These are phyloP conservation scores for Timandra comae DNA, from an alignment of 2,888 invertebrate species.

Conservation along the genomic window DNA sequence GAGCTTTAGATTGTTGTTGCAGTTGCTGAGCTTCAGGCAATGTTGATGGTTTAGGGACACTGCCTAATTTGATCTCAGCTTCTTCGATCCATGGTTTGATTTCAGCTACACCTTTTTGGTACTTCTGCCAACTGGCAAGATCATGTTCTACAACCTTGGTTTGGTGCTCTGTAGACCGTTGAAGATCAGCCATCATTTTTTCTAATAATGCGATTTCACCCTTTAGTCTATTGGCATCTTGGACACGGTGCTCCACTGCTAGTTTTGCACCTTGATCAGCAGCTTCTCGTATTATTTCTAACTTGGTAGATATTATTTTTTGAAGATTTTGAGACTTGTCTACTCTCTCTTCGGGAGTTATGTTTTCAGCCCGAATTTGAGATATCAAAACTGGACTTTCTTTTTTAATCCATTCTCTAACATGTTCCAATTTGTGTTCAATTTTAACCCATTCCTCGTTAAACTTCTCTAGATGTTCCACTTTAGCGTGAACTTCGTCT, in stretches of 20 bases:
- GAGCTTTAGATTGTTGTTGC: slow-evolving; percentile 82
- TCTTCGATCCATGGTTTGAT: slow-evolving; percentile 93
- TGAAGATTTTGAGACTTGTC: slow-evolving; percentile 85
- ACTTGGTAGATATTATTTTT: slow-evolving; percentile 85
- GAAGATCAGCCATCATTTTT: slow-evolving; percentile 85
- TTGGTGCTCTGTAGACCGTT: slow-evolving; percentile 85
- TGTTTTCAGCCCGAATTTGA: slow-evolving; percentile 83
- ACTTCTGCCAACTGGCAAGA: slow-evolving; percentile 89
- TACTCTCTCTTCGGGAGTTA: slow-evolving; percentile 90
- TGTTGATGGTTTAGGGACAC: slow-evolving; percentile 84
- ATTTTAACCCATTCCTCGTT: slow-evolving; percentile 88
- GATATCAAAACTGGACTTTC: slow-evolving; percentile 85
- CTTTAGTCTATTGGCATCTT: slow-evolving; percentile 84
- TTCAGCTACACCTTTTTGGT: slow-evolving; percentile 86
- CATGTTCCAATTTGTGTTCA: slow-evolving; percentile 83
- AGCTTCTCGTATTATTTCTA: slow-evolving; percentile 82
- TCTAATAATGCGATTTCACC: slow-evolving; percentile 85
- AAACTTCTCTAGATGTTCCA: slow-evolving; percentile 87
- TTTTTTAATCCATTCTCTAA: slow-evolving; percentile 88
- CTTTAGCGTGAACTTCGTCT: slow-evolving; percentile 86
- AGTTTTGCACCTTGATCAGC: slow-evolving; percentile 86
- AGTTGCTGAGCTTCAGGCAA: slow-evolving; percentile 89
- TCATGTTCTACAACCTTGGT: slow-evolving; percentile 86
- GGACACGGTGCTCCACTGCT: slow-evolving; percentile 80
- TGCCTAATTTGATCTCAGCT: slow-evolving; percentile 87